Percentiles rank a stretch among this genome's conserved stretches.
phyloP scores from a whole-genome alignment of 2,797 vertebrate genomes.

The Peromyscus melanophrys region DNA sequence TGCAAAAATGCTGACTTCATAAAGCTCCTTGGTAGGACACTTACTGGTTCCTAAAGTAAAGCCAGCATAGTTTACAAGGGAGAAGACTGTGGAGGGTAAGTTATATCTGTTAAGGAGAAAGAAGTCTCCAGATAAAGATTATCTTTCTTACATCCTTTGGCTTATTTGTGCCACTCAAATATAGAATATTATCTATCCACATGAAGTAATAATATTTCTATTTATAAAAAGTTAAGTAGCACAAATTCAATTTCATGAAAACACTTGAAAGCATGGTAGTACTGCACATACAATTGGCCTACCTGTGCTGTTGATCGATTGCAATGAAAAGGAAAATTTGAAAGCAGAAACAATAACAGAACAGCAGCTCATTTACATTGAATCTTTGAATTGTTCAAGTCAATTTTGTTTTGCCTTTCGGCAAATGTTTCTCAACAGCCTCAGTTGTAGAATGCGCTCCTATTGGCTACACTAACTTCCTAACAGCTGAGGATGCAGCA shows the following conservation, averaged over 20 bases:
- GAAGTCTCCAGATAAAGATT: neutral
- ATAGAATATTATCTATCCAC: neutral
- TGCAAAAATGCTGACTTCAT: neutral
- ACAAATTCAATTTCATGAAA: conserved; percentile 10
- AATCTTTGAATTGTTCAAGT: conserved; percentile 73
- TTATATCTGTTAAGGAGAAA: rapidly evolving
- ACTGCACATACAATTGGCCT: neutral
- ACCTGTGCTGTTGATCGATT: conserved; percentile 37
- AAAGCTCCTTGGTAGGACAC: neutral
- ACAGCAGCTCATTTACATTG: conserved; percentile 75
- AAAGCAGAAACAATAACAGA: conserved; percentile 59
- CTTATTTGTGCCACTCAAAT: neutral
- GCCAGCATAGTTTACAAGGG: rapidly evolving
- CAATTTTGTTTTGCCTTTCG: conserved; percentile 82
- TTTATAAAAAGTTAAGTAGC: neutral
- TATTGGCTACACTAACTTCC: conserved; percentile 67
- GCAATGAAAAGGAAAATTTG: conserved; percentile 52
- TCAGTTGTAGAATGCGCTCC: conserved; percentile 63
- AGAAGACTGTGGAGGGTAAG: rapidly evolving
- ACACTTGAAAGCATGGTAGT: neutral
- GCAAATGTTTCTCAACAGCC: conserved; percentile 69
- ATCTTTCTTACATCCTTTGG: neutral
- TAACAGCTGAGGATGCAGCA: conserved; percentile 82
- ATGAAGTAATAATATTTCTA: conserved; percentile 22
- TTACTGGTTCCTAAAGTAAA: neutral